Base-by-base conservation (phyloP, 2,888 invertebrate species). In the Ommatoiulus sabulosus region DNA sequence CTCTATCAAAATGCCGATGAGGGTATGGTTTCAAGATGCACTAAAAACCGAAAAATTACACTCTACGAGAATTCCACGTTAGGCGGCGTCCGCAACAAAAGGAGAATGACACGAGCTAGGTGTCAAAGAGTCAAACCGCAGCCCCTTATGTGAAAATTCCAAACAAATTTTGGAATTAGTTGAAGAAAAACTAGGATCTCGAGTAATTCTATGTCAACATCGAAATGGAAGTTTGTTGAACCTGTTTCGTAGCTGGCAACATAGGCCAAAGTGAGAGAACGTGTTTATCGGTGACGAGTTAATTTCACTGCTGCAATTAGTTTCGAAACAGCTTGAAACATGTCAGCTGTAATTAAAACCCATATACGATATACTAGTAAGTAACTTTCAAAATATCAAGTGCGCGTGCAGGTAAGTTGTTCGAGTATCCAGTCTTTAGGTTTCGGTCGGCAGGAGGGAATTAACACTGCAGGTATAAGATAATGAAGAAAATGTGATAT, bases 1-100 rank as follows among this genome's bases (percentile, higher is more conserved):
- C 80, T 80, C 80, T 7, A 80, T 80, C 35, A 80, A 80, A 80
- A 80, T 80, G 80, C 80, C 35, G 35, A 80, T 80, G 80, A 80
- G 35, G 3, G 35, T 12, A 80, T 20, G 80, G 80, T 20, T 35
- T 35, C 24, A 80, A 35, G 20, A 35, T 35, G 10, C 80, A 20
- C 10, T 8, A 20, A 80, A 6, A 80, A 80, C 80, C 80, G 24
- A 24, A 80, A 35, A 80, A 80, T n/a, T 35, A 35, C 7, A 80
- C 12, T 35, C 10, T 17, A 80, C 80, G 20, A 8, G 80, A 72
- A 80, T 35, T 80, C 80, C 80, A 80, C 35, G 35, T 80, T 35
- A 35, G 35, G 80, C 35, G 80, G 24, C 80, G 80, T 24, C 80
- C 80, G 80, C 10, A 35, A 80, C n/a, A 80, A 35, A 80, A 80